Evolutionary conservation across 2,113 vertebrate genomes (phyloP).

Genomic region (Plestiodon gilberti): DNA sequence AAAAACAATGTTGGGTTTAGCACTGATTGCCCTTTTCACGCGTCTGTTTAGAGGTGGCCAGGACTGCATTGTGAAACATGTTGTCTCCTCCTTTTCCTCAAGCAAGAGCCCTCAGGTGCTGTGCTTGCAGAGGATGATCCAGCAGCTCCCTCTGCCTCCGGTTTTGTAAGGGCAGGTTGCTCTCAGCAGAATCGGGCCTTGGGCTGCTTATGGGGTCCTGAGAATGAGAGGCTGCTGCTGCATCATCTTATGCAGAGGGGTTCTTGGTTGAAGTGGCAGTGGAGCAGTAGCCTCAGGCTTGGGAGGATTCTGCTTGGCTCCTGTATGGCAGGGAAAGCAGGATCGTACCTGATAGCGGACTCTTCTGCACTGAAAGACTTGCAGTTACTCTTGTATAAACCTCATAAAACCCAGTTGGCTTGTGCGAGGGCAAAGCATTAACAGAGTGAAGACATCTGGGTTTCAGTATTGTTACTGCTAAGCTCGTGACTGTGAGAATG

Average conservation of each 20-base stretch:
- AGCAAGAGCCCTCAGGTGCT: not conserved
- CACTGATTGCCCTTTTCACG: not conserved
- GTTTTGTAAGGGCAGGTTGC: not conserved
- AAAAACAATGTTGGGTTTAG: too few relatives aligned
- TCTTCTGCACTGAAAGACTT: not conserved
- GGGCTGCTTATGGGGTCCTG: not conserved
- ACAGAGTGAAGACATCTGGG: not conserved
- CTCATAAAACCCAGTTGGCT: not conserved
- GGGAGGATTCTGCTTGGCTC: too few relatives aligned
- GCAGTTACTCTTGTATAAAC: not conserved
- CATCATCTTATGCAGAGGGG: not conserved
- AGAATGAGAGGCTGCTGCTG: not conserved
- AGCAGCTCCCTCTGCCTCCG: not conserved
- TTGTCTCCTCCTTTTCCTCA: not conserved
- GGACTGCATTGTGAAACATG: not conserved
- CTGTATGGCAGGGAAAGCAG: not conserved
- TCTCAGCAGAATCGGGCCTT: not conserved
- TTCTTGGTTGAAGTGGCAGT: too few relatives aligned
- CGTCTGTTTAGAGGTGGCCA: not conserved
- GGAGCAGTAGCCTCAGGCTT: not conserved
- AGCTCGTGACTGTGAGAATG: conserved; percentile 17
- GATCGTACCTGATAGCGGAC: not conserved
- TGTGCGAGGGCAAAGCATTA: not conserved
- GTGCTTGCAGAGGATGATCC: not conserved
- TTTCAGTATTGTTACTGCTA: not conserved